Percentiles rank a stretch among this genome's conserved stretches.
Evolutionary conservation across 2,888 invertebrate species (phyloP).

Genomic region (Lithophane ornitopus): DNA sequence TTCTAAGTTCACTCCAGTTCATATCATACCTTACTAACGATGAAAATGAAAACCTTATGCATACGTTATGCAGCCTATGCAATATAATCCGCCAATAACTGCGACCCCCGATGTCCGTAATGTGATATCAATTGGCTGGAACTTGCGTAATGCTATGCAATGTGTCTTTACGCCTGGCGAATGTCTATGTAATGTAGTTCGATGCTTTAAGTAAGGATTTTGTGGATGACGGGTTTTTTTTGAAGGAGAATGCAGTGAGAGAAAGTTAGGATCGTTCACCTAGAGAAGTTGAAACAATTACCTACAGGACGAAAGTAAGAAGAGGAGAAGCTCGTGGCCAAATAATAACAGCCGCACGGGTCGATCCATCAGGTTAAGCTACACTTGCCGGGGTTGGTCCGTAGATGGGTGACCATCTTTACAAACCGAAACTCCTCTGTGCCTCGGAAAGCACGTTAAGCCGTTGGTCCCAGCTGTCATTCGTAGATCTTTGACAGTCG

Average conservation of each 20-base stretch:
- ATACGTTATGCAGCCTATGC: conserved; percentile 27
- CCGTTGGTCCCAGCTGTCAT: too few species aligned
- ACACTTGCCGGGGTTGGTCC: too few species aligned
- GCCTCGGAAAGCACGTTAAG: too few species aligned
- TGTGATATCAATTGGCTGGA: conserved; percentile 36
- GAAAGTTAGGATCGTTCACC: background rate
- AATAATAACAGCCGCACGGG: too few species aligned
- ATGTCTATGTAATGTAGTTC: background rate
- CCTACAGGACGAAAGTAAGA: too few species aligned
- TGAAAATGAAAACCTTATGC: conserved; percentile 10
- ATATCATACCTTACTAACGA: background rate
- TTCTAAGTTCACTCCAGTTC: background rate
- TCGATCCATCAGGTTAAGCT: too few species aligned
- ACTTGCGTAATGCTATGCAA: conserved; percentile 38
- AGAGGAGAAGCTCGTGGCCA: too few species aligned
- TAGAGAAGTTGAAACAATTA: background rate
- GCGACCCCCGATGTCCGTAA: conserved; percentile 53
- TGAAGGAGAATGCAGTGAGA: background rate
- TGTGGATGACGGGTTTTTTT: background rate
- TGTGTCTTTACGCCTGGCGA: background rate
- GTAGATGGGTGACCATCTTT: too few species aligned
- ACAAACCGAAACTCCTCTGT: too few species aligned
- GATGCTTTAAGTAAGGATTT: background rate
- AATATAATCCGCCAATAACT: conserved; percentile 37
- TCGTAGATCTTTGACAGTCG: too few species aligned